Base-by-base conservation (phyloP, 2,113 vertebrate species). In the Cynoglossus semilaevis region DNA sequence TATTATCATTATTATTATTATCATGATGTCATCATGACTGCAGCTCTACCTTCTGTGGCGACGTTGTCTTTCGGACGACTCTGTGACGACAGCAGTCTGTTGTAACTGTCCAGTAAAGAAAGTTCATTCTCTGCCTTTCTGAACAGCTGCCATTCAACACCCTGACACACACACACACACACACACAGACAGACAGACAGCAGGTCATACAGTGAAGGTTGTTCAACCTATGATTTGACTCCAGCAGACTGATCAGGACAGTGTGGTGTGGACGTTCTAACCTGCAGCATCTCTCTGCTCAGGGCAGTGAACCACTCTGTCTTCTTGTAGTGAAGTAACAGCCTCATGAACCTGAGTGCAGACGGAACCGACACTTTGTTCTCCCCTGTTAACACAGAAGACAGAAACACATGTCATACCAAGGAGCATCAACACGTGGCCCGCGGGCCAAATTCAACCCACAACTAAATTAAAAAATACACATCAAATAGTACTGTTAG, bases 301-400 rank as follows among this genome's bases (percentile, higher is more conserved):
- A 91, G 78, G 47, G 88, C 85, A 70, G 88, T 77, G 83, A 98
- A 98, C 10, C 87, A 57, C 0, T 91, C 83, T 88, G 88, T 91
- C 37, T 95, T 91, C 64, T 95, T 95, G 70, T 93, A 95, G 61
- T 80, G 92, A 84, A 94, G 94, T 72, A 94, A 82, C 70, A 96
- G 75, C 78, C 97, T 98, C 51, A 90, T 58, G 77, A 98, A 96
- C 82, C 89, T 92, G 74, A 96, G 80, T 2, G 91, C 92, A 70
- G 92, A 91, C 41, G 85, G 81, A 80, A 91, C 56, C 53, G 94
- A 88, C 44, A 99, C 85, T 2, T 77, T 67, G 63, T 91, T 84
- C 69, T 90, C 88, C 63, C 90, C 94, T 96, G 60, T 14, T 1
- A 40, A 69, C 35, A 71, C 22, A 12, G 38, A 41, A 4, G 12